These are phyloP conservation scores for Trileptium ribeirensis DNA, from an alignment of 2,888 invertebrate species.

Conservation along the genomic window DNA sequence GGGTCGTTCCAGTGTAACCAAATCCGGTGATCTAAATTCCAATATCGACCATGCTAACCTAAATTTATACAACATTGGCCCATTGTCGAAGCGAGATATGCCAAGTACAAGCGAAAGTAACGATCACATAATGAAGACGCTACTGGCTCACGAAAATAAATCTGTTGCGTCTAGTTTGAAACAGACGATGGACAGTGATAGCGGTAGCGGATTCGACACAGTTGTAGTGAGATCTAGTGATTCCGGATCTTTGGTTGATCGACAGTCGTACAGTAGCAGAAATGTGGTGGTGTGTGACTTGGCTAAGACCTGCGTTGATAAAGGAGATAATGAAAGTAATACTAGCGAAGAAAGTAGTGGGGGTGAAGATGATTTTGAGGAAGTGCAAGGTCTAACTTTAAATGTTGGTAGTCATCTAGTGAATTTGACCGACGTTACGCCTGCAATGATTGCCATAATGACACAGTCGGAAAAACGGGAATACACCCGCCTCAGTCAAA, in stretches of 20 bases:
- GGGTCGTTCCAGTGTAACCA: too few relatives aligned
- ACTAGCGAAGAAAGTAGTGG: not conserved
- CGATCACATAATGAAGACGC: not conserved
- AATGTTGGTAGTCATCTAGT: not conserved
- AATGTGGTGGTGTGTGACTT: too few relatives aligned
- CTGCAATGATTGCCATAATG: slow-evolving; percentile 20
- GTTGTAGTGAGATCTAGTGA: not conserved
- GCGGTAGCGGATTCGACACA: too few relatives aligned
- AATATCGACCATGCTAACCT: too few relatives aligned
- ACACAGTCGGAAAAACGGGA: slow-evolving; percentile 15
- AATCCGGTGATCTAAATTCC: too few relatives aligned
- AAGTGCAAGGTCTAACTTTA: not conserved
- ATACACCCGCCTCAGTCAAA: slow-evolving; percentile 15
- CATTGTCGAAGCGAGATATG: too few relatives aligned
- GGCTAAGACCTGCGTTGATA: too few relatives aligned
- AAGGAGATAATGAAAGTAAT: not conserved
- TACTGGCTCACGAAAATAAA: not conserved
- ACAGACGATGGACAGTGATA: too few relatives aligned
- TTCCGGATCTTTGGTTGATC: not conserved
- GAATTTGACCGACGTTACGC: not conserved
- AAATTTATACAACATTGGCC: too few relatives aligned
- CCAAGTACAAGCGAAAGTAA: not conserved
- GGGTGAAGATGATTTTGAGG: not conserved
- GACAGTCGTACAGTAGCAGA: too few relatives aligned
- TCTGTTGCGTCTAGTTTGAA: too few relatives aligned